Evolutionary conservation across 2,113 vertebrate genomes (phyloP).

Genomic region (Pluvialis apricaria): DNA sequence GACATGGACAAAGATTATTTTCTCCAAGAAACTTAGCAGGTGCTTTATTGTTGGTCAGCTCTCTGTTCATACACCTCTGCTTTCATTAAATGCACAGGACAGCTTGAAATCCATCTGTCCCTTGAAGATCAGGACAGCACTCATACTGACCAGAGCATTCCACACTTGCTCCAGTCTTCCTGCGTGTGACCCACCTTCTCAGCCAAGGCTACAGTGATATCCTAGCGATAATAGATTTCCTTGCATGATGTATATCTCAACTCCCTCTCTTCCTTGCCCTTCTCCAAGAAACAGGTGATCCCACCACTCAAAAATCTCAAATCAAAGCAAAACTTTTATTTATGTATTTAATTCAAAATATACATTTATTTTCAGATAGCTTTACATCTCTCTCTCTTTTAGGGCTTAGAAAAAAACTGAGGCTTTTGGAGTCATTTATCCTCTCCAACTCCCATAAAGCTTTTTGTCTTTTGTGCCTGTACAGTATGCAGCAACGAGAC

Average conservation of each 20-base stretch:
- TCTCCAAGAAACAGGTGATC: neutral
- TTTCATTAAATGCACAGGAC: neutral
- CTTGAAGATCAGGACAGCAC: neutral
- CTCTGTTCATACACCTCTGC: neutral
- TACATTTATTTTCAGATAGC: neutral
- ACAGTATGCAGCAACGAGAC: neutral
- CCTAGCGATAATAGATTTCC: neutral
- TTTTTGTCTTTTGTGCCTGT: neutral
- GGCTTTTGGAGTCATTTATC: neutral
- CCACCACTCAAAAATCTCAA: neutral
- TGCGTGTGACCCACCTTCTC: neutral
- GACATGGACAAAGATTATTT: neutral
- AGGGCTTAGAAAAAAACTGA: neutral
- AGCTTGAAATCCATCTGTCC: neutral
- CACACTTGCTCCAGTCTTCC: neutral
- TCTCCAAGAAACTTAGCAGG: neutral
- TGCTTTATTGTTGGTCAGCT: neutral
- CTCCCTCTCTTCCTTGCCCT: neutral
- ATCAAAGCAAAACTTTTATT: neutral
- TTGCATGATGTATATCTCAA: neutral
- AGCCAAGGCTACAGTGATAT: neutral
- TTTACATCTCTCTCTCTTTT: neutral
- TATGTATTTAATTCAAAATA: neutral
- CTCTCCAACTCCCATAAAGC: neutral
- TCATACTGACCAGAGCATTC: neutral